Evolutionary conservation across 2,113 vertebrate genomes (phyloP).

Genomic region (Vombatus ursinus): DNA sequence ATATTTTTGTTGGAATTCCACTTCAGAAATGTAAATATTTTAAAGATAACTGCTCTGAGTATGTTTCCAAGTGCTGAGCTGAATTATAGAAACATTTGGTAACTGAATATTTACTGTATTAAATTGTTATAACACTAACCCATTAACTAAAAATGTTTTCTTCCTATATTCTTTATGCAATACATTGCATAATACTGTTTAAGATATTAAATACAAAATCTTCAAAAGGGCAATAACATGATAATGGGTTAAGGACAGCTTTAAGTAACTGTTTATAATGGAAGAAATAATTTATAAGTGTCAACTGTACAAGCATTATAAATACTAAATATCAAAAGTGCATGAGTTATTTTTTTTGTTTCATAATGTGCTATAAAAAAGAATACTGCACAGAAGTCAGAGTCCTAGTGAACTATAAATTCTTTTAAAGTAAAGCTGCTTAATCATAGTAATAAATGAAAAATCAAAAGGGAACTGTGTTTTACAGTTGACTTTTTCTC

Average conservation of each 20-base stretch:
- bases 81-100: neutral
- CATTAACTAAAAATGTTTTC: neutral
- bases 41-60: neutral
- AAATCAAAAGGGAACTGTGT: constrained; percentile 55
- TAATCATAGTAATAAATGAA: constrained; percentile 67
- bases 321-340: constrained; percentile 16
- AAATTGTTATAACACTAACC: neutral
- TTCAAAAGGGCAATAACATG: neutral
- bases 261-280: neutral
- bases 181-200: neutral
- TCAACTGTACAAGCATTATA: neutral
- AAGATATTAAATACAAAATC: neutral
- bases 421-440: constrained; percentile 56
- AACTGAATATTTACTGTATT: neutral
- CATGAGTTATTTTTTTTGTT: constrained; percentile 31
- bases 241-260: neutral
- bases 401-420: constrained; percentile 51
- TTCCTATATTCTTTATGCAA: neutral
- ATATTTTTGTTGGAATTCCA: constrained; percentile 6
- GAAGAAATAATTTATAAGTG: neutral
- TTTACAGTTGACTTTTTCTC: constrained; percentile 60
- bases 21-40: constrained; percentile 50
- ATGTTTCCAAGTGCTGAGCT: neutral
- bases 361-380: constrained; percentile 41
- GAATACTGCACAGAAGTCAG: constrained; percentile 42